Percentiles rank a stretch among this genome's conserved stretches.
Evolutionary conservation across 2,888 invertebrate genomes (phyloP).

Genomic region (Syrphus vitripennis): DNA sequence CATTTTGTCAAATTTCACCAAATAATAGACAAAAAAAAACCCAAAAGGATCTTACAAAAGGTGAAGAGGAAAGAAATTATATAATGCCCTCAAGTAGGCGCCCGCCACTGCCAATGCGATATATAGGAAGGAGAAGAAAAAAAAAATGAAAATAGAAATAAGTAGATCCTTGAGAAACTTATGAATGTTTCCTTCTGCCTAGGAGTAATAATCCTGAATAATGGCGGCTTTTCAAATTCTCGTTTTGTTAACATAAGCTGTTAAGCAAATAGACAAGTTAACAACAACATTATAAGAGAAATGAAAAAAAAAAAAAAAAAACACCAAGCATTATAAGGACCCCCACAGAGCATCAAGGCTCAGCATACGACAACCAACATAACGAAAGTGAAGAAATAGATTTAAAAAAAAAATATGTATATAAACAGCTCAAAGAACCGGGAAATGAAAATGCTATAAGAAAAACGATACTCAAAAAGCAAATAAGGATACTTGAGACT

Average conservation of each 20-base stretch:
- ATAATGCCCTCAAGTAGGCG: conserved; percentile 39
- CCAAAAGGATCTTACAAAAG: conserved; percentile 12
- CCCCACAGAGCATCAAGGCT: background rate
- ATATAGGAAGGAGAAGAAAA: background rate
- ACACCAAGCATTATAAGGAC: background rate
- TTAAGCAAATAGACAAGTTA: conserved; percentile 71
- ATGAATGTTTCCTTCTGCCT: conserved; percentile 61
- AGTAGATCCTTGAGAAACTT: conserved; percentile 65
- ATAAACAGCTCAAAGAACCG: background rate
- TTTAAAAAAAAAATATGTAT: background rate
- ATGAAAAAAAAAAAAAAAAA: conserved; percentile 12
- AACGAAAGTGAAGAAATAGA: background rate
- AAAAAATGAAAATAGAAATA: conserved; percentile 7
- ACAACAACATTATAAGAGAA: conserved; percentile 58
- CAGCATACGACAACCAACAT: background rate
- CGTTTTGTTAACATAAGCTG: conserved; percentile 69
- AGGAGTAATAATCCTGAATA: conserved; percentile 70
- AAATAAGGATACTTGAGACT: conserved; percentile 62
- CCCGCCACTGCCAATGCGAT: background rate
- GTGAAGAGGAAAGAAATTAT: conserved; percentile 5
- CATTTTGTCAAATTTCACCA: conserved; percentile 23
- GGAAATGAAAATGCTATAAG: conserved; percentile 56
- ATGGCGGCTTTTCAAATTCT: conserved; percentile 70
- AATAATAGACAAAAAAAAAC: conserved; percentile 42
- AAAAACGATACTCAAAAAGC: conserved; percentile 56